Base-by-base conservation (phyloP, 2,113 vertebrate species). In the Scalopus aquaticus region DNA sequence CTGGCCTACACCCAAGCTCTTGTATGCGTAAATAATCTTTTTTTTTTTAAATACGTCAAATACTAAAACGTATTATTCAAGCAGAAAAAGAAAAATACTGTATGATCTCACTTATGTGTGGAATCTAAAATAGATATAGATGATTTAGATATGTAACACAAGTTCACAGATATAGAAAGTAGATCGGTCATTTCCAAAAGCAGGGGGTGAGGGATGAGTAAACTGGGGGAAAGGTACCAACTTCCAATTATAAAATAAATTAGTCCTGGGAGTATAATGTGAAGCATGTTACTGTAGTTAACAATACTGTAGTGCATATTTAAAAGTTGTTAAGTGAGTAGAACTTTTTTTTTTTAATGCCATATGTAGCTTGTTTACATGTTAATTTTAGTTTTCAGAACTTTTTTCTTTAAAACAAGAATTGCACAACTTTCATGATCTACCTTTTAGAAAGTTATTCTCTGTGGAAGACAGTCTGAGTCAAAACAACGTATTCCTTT, bases 401-500 rank as follows among this genome's bases (percentile, higher is more conserved):
- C n/a, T 65, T 74, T 81, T 60, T 35, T 20, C 20, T 56, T 86
- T 44, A 32, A 70, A 22, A 56, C 24, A 76, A 78, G 56, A 72
- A 56, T 67, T 60, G 42, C 51, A 58, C n/a, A 73, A 69, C 28
- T 90, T 70, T 19, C 69, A 82, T 19, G 3, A 5, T 9, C 30
- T 0, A 1, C 19, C 17, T 78, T 62, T 60, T 72, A n/a, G 56
- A 19, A 4, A 35, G 28, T 11, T 35, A 56, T 24, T 44, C 69
- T 58, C 70, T 64, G 3, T 51, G 32, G 39, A 49, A 88, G 60
- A 83, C 3, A 8, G 32, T 39, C 72, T 54, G 58, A 81, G 13
- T 96, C 79, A 87, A 88, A 95, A 91, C 60, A 93, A 64, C 15
- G 62, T 64, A 87, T 56, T 81, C 30, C 42, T 46, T 87, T 84